Evolutionary conservation across 2,113 vertebrate species (phyloP), one percentile per base, ranked within the genome.

Genomic region (Proteles cristata): DNA sequence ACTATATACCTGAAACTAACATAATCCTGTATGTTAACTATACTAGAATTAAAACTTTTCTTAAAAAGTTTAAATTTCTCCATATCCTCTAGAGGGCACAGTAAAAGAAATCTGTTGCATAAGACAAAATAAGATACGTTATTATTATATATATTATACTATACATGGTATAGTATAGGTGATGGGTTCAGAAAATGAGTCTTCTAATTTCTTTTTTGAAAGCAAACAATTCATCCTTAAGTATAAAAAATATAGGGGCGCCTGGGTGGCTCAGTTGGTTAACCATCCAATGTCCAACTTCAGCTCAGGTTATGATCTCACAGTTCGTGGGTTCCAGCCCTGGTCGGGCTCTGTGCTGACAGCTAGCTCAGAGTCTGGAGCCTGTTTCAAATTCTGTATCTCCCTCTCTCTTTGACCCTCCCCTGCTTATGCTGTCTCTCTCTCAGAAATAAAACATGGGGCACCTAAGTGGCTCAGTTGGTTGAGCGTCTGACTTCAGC

Each of bases 181-280:
- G 39, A 39, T 83, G 6, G 58, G 58, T 88, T 82, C 39, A 73
- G 88, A 77, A 88, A 74, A 73, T 11, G 5, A 82, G 43, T 48
- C 43, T 96, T 92, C 63, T 69, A 63, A 68, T 45, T 23, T 79
- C 16, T 31, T 80, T 94, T 91, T 80, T 93, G 31, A 93, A 86
- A 93, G 26, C 35, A 88, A 61, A 48, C 3, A 66, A 61, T 80
- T 79, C 31, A 77, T 91, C 50, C 26, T 86, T 95, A 91, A 86
- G 53, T 79, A 71, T 61, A 83, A 69, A 94, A 39, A 39, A 39
- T 39, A 39, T 39, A 39, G 39, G 39, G 39, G 39, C 39, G 39
- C 39, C 39, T 39, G 39, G 39, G 39, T 39, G 39, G 39, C 39
- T 39, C 39, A 39, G 39, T 39, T 4, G 39, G 39, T 39, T 39